phyloP scores from a whole-genome alignment of 2,888 invertebrate species.

The Cryptophagus acutangulus region DNA sequence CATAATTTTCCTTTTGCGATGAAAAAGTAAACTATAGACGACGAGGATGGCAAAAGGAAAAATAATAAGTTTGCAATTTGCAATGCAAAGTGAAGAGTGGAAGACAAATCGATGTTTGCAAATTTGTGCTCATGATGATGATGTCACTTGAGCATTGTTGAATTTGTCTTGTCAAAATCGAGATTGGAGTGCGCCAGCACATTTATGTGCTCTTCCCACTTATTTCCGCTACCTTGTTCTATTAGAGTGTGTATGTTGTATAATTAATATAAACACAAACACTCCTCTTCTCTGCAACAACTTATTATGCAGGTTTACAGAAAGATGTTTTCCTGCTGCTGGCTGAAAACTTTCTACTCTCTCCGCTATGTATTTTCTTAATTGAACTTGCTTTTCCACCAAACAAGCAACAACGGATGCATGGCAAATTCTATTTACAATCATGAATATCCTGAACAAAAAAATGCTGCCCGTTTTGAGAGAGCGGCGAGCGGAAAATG shows the following conservation, averaged over 20 bases:
- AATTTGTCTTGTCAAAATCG: slow-evolving; percentile 3
- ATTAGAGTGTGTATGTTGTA: slow-evolving; percentile 24
- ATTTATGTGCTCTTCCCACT: slow-evolving; percentile 2
- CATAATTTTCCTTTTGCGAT: no score
- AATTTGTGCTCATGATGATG: no score
- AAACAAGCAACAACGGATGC: slow-evolving; percentile 5
- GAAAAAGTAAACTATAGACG: no score
- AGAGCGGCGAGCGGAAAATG: not conserved
- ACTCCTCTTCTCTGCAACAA: not conserved
- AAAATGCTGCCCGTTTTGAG: not conserved
- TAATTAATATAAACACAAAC: slow-evolving; percentile 26
- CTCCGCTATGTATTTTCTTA: slow-evolving; percentile 4
- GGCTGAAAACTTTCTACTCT: not conserved
- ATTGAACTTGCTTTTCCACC: slow-evolving; percentile 6
- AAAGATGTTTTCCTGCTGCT: not conserved
- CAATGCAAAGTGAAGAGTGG: no score
- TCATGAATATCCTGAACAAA: not conserved
- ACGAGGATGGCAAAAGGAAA: no score
- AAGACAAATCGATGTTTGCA: no score
- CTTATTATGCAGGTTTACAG: slow-evolving; percentile 7
- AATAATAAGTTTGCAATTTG: no score
- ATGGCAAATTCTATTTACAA: slow-evolving; percentile 6
- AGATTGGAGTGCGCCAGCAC: slow-evolving; percentile 2
- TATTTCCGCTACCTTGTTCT: slow-evolving; percentile 7
- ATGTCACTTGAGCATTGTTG: slow-evolving; percentile 1